These are phyloP conservation scores for Vulpes ferrilata DNA, from an alignment of 2,113 vertebrate species.

Conservation along the genomic window DNA sequence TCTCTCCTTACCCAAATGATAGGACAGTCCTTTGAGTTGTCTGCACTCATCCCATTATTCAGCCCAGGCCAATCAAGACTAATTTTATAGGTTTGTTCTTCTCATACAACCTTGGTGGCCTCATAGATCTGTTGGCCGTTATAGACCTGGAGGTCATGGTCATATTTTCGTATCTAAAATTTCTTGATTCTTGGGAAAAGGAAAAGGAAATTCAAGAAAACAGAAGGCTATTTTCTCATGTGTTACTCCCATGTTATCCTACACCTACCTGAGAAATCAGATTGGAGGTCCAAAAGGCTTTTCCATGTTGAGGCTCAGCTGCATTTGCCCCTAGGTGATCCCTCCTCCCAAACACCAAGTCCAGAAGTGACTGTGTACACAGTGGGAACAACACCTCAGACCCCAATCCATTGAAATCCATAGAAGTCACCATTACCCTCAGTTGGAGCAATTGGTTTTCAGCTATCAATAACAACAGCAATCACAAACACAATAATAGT, in stretches of 20 bases:
- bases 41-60: neutral
- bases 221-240: neutral
- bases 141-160: neutral
- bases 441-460: neutral
- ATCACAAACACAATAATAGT: neutral
- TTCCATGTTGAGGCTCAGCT: neutral
- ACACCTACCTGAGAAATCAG: neutral
- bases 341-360: neutral
- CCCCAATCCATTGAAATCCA: neutral
- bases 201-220: neutral
- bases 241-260: neutral
- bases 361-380: neutral
- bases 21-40: constrained; percentile 11
- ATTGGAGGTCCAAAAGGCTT: neutral
- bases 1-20: neutral
- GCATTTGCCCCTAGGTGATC: neutral
- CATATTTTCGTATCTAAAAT: constrained; percentile 3
- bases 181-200: neutral
- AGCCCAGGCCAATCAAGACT: neutral
- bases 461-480: neutral
- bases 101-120: neutral
- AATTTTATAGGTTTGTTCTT: neutral
- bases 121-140: neutral
- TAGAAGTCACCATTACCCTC: neutral
- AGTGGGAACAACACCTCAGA: neutral